phyloP scores from a whole-genome alignment of 2,113 vertebrate genomes.

The Pollimyrus isidori region DNA sequence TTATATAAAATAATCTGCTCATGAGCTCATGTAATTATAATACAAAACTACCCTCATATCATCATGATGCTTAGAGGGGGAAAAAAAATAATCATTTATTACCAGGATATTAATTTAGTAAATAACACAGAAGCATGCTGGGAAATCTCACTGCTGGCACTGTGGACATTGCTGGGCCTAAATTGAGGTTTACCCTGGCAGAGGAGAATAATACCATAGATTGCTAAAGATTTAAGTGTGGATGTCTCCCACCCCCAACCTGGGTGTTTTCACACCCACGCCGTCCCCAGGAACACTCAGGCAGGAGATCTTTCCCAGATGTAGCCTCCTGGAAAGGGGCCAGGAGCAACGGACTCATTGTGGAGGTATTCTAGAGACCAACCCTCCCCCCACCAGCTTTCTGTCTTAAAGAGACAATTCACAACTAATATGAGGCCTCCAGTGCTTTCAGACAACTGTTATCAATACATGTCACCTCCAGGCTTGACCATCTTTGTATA shows the following conservation, averaged over 20 bases:
- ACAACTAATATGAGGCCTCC: neutral
- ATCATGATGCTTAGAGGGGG: neutral
- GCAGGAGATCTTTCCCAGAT: conserved; percentile 61
- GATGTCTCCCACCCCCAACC: neutral
- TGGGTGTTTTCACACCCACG: neutral
- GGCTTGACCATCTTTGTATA: neutral
- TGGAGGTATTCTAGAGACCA: conserved; percentile 60
- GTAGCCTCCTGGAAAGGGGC: conserved; percentile 54
- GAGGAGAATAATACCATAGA: neutral
- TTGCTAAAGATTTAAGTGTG: neutral
- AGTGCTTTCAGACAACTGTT: neutral
- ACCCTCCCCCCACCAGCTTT: conserved; percentile 17
- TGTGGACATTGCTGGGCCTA: neutral
- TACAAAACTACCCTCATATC: neutral
- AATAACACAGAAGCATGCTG: neutral
- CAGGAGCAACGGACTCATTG: conserved; percentile 64
- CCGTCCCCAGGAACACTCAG: conserved; percentile 20
- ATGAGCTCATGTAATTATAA: neutral
- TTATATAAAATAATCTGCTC: neutral
- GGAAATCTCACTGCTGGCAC: neutral
- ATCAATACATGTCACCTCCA: neutral
- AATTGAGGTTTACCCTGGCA: neutral
- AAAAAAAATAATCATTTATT: neutral
- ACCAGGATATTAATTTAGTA: neutral
- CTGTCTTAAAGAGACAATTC: neutral